Percentiles rank a stretch among this genome's conserved stretches.
Conservation (phyloP, 2,888 invertebrate genomes). For the Serripes groenlandicus region DNA sequence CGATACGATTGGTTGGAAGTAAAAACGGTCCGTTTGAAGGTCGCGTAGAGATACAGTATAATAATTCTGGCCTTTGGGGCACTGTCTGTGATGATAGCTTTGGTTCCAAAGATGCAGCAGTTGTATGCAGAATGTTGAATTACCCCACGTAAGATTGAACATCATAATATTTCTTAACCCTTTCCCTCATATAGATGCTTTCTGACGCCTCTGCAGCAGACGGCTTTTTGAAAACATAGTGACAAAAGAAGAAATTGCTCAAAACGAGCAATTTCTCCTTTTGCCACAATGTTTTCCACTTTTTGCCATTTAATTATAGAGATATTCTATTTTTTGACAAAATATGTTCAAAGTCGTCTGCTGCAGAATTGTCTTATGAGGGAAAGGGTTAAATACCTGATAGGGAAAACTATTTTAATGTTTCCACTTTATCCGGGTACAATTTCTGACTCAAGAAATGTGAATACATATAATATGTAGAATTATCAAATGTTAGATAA, state of each 20-base stretch:
- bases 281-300: neutral
- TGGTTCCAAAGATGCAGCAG: slow-evolving; percentile 63
- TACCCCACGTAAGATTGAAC: slow-evolving; percentile 60
- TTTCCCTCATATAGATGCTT: neutral
- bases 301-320: neutral
- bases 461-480: no score
- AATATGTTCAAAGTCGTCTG: no score
- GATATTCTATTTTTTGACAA: no score
- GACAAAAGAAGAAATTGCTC: neutral
- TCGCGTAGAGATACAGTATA: slow-evolving; percentile 68
- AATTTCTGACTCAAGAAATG: no score
- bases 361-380: neutral
- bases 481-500: no score
- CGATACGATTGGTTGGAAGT: slow-evolving; percentile 65
- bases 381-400: no score
- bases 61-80: slow-evolving; percentile 71
- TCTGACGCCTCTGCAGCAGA: neutral
- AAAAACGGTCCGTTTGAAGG: slow-evolving; percentile 55
- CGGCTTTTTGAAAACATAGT: neutral
- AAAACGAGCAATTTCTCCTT: neutral
- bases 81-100: slow-evolving; percentile 75
- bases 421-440: no score
- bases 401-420: no score
- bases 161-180: neutral
- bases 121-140: slow-evolving; percentile 68